Conservation (phyloP, 1,140 invertebrate genomes). For the Andricus grossulariae region DNA sequence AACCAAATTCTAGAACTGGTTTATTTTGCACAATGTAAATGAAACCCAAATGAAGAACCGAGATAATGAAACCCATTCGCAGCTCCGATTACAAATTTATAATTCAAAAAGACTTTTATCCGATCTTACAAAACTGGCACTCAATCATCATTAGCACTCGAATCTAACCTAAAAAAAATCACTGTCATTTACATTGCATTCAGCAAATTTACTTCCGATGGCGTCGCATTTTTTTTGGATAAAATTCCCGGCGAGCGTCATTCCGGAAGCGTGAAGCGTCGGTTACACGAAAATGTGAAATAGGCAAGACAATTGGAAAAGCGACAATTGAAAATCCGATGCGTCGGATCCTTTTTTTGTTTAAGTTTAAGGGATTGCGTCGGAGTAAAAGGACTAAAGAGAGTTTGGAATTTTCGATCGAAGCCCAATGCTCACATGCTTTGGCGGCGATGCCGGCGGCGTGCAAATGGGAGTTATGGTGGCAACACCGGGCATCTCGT, state of each 20-base stretch:
- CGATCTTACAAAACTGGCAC: not conserved
- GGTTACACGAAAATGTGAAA: not conserved
- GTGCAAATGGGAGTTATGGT: constrained; percentile 33
- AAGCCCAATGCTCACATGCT: constrained; percentile 30
- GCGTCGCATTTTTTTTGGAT: constrained; percentile 9
- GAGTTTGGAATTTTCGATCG: not conserved
- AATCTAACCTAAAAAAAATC: constrained; percentile 27
- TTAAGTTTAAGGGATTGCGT: not conserved
- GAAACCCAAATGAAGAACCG: not conserved
- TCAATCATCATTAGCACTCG: not conserved
- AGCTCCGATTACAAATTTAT: too few species aligned
- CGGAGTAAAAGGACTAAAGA: not conserved
- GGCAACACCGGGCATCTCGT: constrained; percentile 28
- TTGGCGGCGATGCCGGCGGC: constrained; percentile 49
- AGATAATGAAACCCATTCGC: too few species aligned
- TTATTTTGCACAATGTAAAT: not conserved
- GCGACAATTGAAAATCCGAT: not conserved
- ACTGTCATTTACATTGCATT: not conserved
- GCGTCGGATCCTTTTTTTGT: not conserved
- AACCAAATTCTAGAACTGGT: not conserved
- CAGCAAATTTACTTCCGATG: not conserved
- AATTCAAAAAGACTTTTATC: not conserved
- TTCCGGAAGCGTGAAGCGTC: not conserved
- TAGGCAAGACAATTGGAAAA: not conserved
- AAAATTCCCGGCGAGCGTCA: constrained; percentile 27